Percentiles rank a stretch among this genome's conserved stretches.
These are phyloP conservation scores for Drosophila pachea DNA, from an alignment of 1,140 invertebrate species.

Conservation along the genomic window DNA sequence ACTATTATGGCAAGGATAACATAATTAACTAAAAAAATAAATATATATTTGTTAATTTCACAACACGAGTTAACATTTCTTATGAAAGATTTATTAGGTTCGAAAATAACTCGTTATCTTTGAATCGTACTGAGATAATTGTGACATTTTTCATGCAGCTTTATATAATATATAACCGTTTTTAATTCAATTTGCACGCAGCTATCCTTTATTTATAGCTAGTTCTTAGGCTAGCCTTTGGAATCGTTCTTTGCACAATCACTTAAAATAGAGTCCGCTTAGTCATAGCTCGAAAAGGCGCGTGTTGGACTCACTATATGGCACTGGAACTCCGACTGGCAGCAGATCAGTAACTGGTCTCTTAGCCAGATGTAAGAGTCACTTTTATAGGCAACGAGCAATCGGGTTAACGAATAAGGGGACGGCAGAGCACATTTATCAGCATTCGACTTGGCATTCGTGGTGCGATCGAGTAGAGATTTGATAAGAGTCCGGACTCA, in stretches of 20 bases:
- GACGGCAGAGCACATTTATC: constrained; percentile 13
- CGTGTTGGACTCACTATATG: constrained; percentile 30
- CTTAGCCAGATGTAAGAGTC: constrained; percentile 17
- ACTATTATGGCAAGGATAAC: no score
- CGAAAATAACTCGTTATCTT: no score
- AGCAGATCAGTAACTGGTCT: constrained; percentile 32
- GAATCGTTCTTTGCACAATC: background rate
- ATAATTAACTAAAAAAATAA: no score
- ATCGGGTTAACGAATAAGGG: background rate
- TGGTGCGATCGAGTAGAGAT: constrained; percentile 24
- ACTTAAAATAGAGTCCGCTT: background rate
- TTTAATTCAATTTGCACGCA: background rate
- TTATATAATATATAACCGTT: background rate
- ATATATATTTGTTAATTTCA: no score
- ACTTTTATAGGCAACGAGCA: constrained; percentile 35
- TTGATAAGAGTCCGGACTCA: constrained; percentile 19
- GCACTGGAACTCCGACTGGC: constrained; percentile 23
- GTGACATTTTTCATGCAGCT: background rate
- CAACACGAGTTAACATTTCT: no score
- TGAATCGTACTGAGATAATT: no score
- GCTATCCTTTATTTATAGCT: background rate
- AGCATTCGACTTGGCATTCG: constrained; percentile 20
- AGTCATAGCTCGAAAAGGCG: constrained; percentile 1
- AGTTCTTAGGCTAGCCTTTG: background rate
- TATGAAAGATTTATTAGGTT: no score